Base-by-base conservation (phyloP, 2,888 invertebrate species). In the Hirtodrosophila alboralis region DNA sequence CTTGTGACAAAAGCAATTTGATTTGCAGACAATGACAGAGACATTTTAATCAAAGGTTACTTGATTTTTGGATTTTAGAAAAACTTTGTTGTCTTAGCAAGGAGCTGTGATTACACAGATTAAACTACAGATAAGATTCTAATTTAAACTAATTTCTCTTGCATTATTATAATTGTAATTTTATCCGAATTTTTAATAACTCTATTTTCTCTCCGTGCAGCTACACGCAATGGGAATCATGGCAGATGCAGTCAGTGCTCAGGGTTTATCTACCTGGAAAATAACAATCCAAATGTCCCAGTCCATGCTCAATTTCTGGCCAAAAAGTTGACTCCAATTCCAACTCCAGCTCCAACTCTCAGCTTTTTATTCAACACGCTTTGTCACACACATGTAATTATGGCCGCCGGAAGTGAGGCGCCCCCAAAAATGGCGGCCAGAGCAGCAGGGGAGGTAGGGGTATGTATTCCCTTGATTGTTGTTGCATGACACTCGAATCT, bases 151-250 rank as follows among this genome's bases (percentile, higher is more conserved):
- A n/a, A n/a, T n/a, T n/a, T n/a, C n/a, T n/a, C n/a, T n/a, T n/a
- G n/a, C n/a, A n/a, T n/a, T n/a, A n/a, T n/a, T n/a, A n/a, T n/a
- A n/a, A n/a, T n/a, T n/a, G n/a, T n/a, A n/a, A n/a, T n/a, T n/a
- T n/a, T n/a, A n/a, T n/a, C n/a, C n/a, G 2, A 18, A 18, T 23
- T 23, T 23, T 6, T 23, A 23, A 23, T 38, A 26, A 6, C 9
- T 23, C 1, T 1, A 1, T 1, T 64, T 71, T 61, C 61, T 52
- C 6, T 0, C 47, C 10, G 70, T 70, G 74, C 18, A 43, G 16
- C 43, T 64, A 84, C 86, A 84, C 78, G 86, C 86, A 84, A 86
- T 84, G 83, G 86, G 85, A 86, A 83, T 65, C 81, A 71, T 56
- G 77, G 47, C 83, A 86, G 84, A 81, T 86, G 83, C 83, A 86